Evolutionary conservation across 2,113 vertebrate species (phyloP).

Genomic region (Campylorhamphus procurvoides): DNA sequence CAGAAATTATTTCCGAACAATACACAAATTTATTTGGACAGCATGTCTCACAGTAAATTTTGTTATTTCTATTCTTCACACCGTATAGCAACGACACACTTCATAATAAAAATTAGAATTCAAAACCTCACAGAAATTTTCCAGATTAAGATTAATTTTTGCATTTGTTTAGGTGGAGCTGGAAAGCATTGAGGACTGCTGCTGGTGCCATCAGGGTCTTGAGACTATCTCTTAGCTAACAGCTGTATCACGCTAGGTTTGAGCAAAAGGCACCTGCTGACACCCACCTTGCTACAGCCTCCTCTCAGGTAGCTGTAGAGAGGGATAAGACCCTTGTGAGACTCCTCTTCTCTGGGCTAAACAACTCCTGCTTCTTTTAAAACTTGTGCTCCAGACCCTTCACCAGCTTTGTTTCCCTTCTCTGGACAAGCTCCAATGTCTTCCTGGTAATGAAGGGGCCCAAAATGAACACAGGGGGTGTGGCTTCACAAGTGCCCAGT

Average conservation of each 20-base stretch:
- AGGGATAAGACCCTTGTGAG: not conserved
- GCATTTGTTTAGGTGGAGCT: not conserved
- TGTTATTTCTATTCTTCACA: not conserved
- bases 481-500: not conserved
- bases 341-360: not conserved
- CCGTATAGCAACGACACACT: not conserved
- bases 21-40: conserved; percentile 2
- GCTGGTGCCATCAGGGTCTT: no score
- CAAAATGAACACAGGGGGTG: not conserved
- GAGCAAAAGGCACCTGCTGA: not conserved
- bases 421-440: not conserved
- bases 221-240: not conserved
- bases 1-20: not conserved
- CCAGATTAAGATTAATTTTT: not conserved
- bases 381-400: not conserved
- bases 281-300: not conserved
- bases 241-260: not conserved
- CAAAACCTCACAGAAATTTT: not conserved
- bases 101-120: not conserved
- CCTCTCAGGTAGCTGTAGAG: not conserved
- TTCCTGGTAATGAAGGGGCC: not conserved
- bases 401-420: not conserved
- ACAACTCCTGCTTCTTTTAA: not conserved
- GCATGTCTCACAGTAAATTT: not conserved
- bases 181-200: not conserved